Percentiles rank a stretch among this genome's conserved stretches.
phyloP scores from a whole-genome alignment of 2,113 vertebrate species.

The Indicator maculatus region DNA sequence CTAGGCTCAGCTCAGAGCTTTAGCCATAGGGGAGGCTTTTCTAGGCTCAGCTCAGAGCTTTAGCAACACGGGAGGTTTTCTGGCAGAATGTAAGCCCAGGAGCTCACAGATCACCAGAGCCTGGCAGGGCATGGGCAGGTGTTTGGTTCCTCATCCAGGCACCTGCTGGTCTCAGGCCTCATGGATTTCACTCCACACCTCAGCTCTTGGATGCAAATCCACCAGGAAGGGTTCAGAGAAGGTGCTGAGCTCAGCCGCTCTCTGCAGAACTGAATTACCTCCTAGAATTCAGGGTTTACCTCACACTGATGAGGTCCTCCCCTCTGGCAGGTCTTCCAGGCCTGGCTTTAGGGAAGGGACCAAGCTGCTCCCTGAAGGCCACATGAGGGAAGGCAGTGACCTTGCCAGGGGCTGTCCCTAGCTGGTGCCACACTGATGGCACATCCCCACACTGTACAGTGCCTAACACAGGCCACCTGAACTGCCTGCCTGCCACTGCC shows the following conservation, averaged over 20 bases:
- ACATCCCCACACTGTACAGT: no score
- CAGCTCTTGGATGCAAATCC: rapidly evolving
- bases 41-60: rapidly evolving
- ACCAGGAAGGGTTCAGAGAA: background rate
- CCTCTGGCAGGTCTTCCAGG: background rate
- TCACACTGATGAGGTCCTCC: rapidly evolving
- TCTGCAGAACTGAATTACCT: background rate
- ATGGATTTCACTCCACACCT: background rate
- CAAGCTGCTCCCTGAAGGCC: no score
- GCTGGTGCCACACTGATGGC: no score
- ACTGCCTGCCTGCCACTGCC: no score
- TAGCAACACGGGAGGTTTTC: background rate
- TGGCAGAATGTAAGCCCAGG: background rate
- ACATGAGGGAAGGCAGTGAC: no score
- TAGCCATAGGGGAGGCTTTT: no score
- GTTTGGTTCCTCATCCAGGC: background rate
- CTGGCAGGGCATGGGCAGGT: background rate
- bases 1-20: no score
- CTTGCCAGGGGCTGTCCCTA: no score
- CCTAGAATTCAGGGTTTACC: background rate
- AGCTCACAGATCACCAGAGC: background rate
- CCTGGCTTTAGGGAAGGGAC: no score
- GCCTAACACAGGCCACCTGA: no score
- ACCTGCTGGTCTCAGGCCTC: background rate
- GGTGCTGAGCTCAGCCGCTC: background rate